Evolutionary conservation across 2,113 vertebrate species (phyloP).

Genomic region (Cryptomyrus ogoouensis): DNA sequence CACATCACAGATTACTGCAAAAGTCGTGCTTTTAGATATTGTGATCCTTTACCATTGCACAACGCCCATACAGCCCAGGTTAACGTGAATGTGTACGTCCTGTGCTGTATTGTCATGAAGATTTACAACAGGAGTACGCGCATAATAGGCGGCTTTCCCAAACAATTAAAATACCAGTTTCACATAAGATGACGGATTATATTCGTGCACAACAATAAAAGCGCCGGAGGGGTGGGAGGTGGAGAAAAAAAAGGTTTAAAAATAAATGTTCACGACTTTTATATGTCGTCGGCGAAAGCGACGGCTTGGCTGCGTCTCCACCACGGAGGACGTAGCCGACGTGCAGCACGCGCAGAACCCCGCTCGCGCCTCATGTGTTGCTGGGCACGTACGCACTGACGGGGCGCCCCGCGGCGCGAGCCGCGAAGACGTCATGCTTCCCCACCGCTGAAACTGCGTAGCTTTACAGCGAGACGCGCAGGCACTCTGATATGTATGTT

Average conservation of each 20-base stretch:
- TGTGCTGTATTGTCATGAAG: not conserved
- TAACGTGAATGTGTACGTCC: not conserved
- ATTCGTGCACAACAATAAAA: not conserved
- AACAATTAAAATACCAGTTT: not conserved
- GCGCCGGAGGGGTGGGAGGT: not conserved
- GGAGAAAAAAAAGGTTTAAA: not conserved
- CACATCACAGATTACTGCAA: not conserved
- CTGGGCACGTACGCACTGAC: conserved; percentile 34
- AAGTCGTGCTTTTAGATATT: not conserved
- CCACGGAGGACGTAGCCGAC: conserved; percentile 7
- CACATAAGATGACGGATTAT: not conserved
- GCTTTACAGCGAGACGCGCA: not conserved
- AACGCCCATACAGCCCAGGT: not conserved
- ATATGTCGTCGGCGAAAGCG: not conserved
- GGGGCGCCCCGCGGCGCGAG: conserved; percentile 4
- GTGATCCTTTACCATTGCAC: not conserved
- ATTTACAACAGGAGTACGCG: not conserved
- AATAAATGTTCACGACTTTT: not conserved
- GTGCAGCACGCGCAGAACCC: conserved; percentile 17
- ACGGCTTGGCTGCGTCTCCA: not conserved
- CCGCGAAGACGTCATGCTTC: conserved; percentile 17
- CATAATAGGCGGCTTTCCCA: not conserved
- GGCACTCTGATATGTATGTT: not conserved
- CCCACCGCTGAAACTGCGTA: not conserved
- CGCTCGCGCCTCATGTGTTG: conserved; percentile 22